Conservation (phyloP, 2,113 vertebrate species). For the Cochlearius cochlearius region DNA sequence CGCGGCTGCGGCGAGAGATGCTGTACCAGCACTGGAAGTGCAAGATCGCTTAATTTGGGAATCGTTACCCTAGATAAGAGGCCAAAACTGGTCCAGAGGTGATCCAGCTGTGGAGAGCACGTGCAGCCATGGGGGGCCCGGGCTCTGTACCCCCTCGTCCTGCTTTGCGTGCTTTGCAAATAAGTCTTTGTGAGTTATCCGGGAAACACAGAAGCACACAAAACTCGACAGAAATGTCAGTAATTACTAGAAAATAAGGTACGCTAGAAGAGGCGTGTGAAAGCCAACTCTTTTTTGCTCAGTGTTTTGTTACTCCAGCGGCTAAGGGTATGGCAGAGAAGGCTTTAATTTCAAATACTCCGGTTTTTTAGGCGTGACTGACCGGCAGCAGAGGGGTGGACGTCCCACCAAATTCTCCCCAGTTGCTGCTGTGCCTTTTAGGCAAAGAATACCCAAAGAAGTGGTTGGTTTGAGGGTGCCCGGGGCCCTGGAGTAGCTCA, state of each 20-base stretch:
- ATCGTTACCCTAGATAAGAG: neutral
- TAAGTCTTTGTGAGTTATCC: neutral
- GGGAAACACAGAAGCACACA: neutral
- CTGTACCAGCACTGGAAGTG: neutral
- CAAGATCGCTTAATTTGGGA: neutral
- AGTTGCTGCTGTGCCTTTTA: neutral
- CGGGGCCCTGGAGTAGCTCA: neutral
- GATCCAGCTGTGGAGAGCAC: neutral
- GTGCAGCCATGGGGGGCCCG: neutral
- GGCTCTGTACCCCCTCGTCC: neutral
- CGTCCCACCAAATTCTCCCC: neutral
- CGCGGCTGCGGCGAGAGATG: neutral
- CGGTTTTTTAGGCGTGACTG: fast-evolving
- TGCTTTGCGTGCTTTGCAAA: fast-evolving
- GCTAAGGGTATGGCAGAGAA: neutral
- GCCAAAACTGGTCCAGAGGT: neutral
- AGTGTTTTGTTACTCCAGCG: neutral
- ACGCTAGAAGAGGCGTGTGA: neutral
- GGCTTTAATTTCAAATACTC: neutral
- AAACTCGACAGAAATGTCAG: neutral
- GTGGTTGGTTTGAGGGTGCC: neutral
- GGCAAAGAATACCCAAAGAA: neutral
- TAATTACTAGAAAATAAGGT: neutral
- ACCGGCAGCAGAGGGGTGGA: neutral
- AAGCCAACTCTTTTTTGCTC: neutral